Conservation (phyloP, 2,888 invertebrate species). For the Andrena chrysosceles region DNA sequence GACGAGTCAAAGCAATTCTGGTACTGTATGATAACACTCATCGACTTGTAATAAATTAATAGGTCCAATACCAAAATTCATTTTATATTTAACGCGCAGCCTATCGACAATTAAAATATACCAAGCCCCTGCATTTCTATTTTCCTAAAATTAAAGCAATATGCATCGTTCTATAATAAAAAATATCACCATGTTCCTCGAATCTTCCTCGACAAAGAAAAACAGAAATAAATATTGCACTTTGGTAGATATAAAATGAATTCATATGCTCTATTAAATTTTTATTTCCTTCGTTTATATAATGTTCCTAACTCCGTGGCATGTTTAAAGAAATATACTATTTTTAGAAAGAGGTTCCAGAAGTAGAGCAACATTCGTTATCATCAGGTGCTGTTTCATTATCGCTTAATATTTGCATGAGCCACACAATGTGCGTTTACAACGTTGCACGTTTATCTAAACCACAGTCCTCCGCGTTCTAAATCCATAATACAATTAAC, state of each 20-base stretch:
- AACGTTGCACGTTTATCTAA: no score
- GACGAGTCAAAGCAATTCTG: slow-evolving; percentile 22
- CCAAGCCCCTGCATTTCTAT: neutral
- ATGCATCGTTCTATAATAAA: neutral
- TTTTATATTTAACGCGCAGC: neutral
- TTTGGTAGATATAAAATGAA: no score
- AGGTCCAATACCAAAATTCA: neutral
- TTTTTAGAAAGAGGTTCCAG: no score
- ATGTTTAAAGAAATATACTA: no score
- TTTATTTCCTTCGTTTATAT: no score
- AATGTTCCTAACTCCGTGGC: no score
- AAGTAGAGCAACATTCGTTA: no score
- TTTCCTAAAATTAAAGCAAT: neutral
- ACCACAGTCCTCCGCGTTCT: neutral
- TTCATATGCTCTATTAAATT: no score
- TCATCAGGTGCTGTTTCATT: no score
- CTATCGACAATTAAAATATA: neutral
- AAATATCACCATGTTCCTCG: neutral
- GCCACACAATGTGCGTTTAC: neutral
- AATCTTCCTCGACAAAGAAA: neutral
- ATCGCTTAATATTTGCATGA: no score
- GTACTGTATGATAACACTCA: neutral
- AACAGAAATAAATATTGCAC: neutral
- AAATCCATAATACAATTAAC: neutral
- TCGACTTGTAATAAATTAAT: slow-evolving; percentile 1